Percentiles rank a stretch among this genome's conserved stretches.
Conservation (phyloP, 2,113 vertebrate genomes). For the Plectropomus leopardus region DNA sequence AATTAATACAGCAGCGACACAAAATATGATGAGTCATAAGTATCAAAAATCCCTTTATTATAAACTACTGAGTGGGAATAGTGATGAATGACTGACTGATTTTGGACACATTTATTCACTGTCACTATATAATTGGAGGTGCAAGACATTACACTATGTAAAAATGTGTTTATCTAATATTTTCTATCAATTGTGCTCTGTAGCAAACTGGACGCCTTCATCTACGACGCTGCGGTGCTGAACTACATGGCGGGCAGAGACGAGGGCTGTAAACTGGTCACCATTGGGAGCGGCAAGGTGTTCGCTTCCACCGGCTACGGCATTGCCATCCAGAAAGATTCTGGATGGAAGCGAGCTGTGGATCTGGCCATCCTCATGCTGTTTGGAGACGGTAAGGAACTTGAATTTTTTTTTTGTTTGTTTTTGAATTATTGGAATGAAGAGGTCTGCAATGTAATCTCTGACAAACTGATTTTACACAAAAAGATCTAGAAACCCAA, state of each 20-base stretch:
- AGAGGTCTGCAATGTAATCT: no score
- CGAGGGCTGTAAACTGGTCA: conserved; percentile 98
- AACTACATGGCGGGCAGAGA: conserved; percentile 99
- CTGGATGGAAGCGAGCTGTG: conserved; percentile 97
- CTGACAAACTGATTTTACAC: no score
- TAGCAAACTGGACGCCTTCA: conserved; percentile 99
- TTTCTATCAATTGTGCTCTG: background rate
- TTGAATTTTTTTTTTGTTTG: no score
- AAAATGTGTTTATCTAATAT: background rate
- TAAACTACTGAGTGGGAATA: background rate
- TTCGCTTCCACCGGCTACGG: conserved; percentile 98
- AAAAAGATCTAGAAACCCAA: no score
- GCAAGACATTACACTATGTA: background rate
- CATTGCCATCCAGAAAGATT: conserved; percentile 98
- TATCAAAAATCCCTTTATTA: background rate
- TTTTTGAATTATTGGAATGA: background rate
- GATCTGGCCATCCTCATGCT: conserved; percentile 98
- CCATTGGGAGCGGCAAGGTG: conserved; percentile 97
- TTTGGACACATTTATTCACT: background rate
- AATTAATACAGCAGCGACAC: background rate
- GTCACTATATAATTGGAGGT: background rate
- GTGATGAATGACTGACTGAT: background rate
- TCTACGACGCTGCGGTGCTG: conserved; percentile 98
- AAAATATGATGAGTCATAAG: background rate
- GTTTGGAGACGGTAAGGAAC: conserved; percentile 95